Conservation (phyloP, 1,140 invertebrate species). For the Drosophila sturtevanti region DNA sequence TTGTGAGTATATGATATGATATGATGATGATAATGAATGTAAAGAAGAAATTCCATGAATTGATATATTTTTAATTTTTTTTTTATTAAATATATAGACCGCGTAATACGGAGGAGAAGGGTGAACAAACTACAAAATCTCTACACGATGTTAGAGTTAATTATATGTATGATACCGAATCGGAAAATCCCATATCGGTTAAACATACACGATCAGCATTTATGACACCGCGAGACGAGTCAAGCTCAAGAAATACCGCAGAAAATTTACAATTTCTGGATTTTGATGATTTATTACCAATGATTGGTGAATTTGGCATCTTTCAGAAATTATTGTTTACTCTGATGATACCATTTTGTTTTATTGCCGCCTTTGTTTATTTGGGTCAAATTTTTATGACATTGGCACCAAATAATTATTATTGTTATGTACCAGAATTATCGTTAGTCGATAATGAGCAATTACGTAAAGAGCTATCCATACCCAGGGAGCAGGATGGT, state of each 20-base stretch:
- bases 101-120: not conserved
- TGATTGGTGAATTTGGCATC: slow-evolving; percentile 92
- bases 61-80: too few relatives aligned
- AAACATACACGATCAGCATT: not conserved
- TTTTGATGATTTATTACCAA: slow-evolving; percentile 91
- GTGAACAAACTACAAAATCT: not conserved
- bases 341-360: slow-evolving; percentile 91
- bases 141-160: not conserved
- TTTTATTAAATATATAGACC: not conserved
- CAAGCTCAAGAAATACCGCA: not conserved
- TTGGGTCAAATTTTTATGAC: slow-evolving; percentile 94
- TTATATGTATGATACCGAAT: not conserved
- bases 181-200: not conserved
- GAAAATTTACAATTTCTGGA: slow-evolving; percentile 83
- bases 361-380: slow-evolving; percentile 92
- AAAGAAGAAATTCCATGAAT: too few relatives aligned
- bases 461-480: slow-evolving; percentile 83
- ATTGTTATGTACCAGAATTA: slow-evolving; percentile 89
- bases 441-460: slow-evolving; percentile 6
- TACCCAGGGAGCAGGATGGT: slow-evolving; percentile 85
- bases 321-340: slow-evolving; percentile 93
- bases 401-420: slow-evolving; percentile 88
- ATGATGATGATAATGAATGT: too few relatives aligned
- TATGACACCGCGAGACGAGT: not conserved
- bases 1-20: not conserved